These are phyloP conservation scores for Spea bombifrons DNA, from an alignment of 2,113 vertebrate genomes.

Conservation along the genomic window DNA sequence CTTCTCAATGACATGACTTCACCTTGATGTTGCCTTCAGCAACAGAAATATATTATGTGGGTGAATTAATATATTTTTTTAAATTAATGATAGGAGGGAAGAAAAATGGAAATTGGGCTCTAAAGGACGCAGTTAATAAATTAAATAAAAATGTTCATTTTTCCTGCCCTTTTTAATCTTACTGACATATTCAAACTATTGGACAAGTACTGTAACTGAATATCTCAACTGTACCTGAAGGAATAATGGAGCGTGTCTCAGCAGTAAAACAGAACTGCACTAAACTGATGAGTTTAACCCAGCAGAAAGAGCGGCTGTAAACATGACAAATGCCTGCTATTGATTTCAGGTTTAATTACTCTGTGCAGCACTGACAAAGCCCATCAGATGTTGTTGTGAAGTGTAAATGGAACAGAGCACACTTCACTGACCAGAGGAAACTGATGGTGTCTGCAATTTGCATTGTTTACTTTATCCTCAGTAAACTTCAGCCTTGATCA, in stretches of 20 bases:
- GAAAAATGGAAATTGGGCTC: constrained; percentile 66
- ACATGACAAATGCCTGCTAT: constrained; percentile 99
- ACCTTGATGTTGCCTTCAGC: constrained; percentile 28
- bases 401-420: constrained; percentile 99
- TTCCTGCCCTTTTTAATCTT: constrained; percentile 82
- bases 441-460: constrained; percentile 98
- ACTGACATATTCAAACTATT: constrained; percentile 82
- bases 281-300: constrained; percentile 99
- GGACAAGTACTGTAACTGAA: constrained; percentile 81
- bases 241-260: constrained; percentile 99
- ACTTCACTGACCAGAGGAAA: constrained; percentile 98
- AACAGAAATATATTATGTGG: constrained; percentile 55
- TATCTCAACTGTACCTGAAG: constrained; percentile 98
- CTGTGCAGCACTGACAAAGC: constrained; percentile 99
- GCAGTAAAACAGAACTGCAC: constrained; percentile 98
- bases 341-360: constrained; percentile 99
- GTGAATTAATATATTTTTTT: constrained; percentile 58
- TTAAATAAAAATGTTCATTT: constrained; percentile 81
- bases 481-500: constrained; percentile 91
- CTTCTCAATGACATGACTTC: constrained; percentile 6
- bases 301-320: constrained; percentile 99
- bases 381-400: constrained; percentile 99
- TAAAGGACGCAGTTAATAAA: constrained; percentile 82
- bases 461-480: constrained; percentile 95
- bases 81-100: constrained; percentile 58